Conservation (phyloP, 2,797 vertebrate genomes). For the Acrossocheilus wenchowensis region DNA sequence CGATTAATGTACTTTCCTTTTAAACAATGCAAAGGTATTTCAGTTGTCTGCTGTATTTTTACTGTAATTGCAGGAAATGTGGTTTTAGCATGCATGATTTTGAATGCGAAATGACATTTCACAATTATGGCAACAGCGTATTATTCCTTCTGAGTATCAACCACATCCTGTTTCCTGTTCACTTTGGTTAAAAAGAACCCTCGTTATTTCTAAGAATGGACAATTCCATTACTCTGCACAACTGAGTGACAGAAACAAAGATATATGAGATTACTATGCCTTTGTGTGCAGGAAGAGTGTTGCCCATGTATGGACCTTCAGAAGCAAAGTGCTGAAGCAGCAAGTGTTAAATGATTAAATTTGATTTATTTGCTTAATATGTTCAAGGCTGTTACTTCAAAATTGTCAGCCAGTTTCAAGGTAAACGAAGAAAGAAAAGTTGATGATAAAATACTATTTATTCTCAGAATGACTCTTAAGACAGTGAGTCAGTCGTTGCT, state of each 20-base stretch:
- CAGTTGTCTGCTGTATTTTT: background rate
- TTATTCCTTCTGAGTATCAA: background rate
- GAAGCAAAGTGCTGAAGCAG: background rate
- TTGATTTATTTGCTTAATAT: background rate
- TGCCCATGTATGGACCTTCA: background rate
- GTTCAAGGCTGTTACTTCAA: background rate
- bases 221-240: slow-evolving; percentile 17
- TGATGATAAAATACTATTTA: background rate
- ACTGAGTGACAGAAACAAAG: background rate
- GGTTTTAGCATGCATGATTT: background rate
- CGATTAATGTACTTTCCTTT: background rate
- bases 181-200: background rate
- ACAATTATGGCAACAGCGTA: background rate
- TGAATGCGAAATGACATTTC: slow-evolving; percentile 20
- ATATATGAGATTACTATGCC: background rate
- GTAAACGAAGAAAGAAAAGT: slow-evolving; percentile 11
- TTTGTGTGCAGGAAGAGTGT: background rate
- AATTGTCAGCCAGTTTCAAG: background rate
- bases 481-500: background rate
- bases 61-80: background rate
- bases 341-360: background rate
- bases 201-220: slow-evolving; percentile 12
- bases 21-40: background rate
- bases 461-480: background rate
- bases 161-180: slow-evolving; percentile 44